phyloP scores from a whole-genome alignment of 1,140 invertebrate species.

The Acyrthosiphon pisum region DNA sequence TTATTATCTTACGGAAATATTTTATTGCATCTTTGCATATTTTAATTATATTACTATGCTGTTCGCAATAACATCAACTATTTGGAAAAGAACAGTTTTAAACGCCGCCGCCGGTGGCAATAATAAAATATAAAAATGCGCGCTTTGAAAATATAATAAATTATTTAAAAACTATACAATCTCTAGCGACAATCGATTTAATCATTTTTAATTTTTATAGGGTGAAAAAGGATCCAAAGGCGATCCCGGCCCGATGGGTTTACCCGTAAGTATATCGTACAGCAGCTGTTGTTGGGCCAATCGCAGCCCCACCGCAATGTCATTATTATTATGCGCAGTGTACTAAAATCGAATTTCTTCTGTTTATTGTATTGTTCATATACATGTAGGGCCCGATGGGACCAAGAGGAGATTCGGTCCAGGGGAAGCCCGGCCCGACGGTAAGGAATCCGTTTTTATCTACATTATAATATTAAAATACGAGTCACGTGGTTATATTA shows the following conservation, averaged over 20 bases:
- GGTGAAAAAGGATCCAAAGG: constrained; percentile 89
- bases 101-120: background rate
- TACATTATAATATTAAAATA: background rate
- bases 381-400: constrained; percentile 83
- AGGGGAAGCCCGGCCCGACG: constrained; percentile 78
- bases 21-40: background rate
- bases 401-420: constrained; percentile 80
- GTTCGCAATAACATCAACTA: background rate
- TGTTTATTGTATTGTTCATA: background rate
- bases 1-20: background rate
- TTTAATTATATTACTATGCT: background rate
- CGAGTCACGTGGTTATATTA: background rate
- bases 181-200: background rate
- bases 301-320: constrained; percentile 3
- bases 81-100: background rate
- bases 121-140: background rate
- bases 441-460: constrained; percentile 69
- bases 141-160: background rate
- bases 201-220: constrained; percentile 66
- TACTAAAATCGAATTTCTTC: background rate
- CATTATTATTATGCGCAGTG: background rate
- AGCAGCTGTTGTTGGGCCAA: background rate
- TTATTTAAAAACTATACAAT: background rate
- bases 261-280: constrained; percentile 78
- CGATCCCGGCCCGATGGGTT: constrained; percentile 91